Conservation (phyloP, 1,140 invertebrate species). For the Heterodera schachtii region DNA sequence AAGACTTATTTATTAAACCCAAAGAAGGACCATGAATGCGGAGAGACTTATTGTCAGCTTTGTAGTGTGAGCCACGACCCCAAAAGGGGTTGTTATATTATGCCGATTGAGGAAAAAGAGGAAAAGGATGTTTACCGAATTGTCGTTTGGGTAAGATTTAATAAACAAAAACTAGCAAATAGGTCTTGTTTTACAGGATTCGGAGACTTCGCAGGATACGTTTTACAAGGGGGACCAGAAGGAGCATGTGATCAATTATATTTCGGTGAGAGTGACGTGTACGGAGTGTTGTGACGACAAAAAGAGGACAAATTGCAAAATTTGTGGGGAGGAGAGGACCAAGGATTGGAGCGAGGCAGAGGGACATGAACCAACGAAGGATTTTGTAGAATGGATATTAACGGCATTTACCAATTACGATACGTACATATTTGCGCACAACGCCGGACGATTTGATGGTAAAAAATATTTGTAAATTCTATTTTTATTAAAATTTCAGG, state of each 20-base stretch:
- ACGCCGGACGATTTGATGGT: background rate
- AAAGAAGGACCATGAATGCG: background rate
- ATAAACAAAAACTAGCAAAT: no score
- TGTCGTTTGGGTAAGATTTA: no score
- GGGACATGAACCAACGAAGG: background rate
- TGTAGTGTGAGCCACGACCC: background rate
- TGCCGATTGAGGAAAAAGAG: background rate
- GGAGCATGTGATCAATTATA: background rate
- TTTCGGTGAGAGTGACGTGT: background rate
- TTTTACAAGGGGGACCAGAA: background rate
- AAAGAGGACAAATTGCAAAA: background rate
- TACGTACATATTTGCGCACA: background rate
- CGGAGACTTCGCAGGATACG: background rate
- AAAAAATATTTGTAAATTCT: no score
- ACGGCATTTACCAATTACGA: background rate
- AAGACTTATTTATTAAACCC: background rate
- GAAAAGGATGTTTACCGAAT: background rate
- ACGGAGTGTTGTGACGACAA: background rate
- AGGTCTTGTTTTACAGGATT: no score
- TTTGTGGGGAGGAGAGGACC: background rate
- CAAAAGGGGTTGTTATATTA: background rate
- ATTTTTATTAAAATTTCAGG: no score
- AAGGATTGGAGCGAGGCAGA: slow-evolving; percentile 7
- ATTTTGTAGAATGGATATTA: slow-evolving; percentile 2
- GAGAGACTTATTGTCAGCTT: background rate